Evolutionary conservation across 2,113 vertebrate species (phyloP), one percentile per base, ranked within the genome.

Genomic region (Phodopus roborovskii): DNA sequence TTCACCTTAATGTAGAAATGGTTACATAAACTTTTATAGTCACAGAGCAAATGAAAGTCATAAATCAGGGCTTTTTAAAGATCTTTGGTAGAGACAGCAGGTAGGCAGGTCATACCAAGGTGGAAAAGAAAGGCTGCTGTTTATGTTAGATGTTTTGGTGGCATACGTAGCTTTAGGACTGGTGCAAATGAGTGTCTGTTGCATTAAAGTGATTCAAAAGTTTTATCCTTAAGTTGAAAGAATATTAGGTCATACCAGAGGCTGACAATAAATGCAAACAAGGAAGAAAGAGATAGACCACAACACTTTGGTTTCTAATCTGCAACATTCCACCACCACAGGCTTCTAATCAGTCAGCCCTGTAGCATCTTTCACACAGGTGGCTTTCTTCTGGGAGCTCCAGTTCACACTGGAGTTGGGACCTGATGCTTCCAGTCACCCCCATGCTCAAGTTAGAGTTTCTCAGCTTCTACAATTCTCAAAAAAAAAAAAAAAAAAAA

Each of bases 11-110:
- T 50, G 45, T 87, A 68, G 84, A 87, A 86, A 86, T 70, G 28
- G 64, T 86, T 68, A 53, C 84, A 87, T 70, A 87, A 87, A 87
- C 84, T 53, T 70, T 87, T 87, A 87, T 53, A 87, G 84, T 70
- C 64, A 70, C 45, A 53, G 84, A 70, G 5, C 33, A 87, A 87
- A 87, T 50, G 64, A 70, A 87, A 87, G 33, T 70, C 84, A 53
- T 70, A 87, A 70, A 50, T 87, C 84, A 87, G 9, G 64, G 45
- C 19, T 12, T 68, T 70, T 50, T 70, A 1, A 70, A 70, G 66
- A 70, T 17, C 30, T 70, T 70, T 70, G 66, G 10, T 53, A 30
- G 64, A 64, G 33, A 53, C 45, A 53, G 84, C 13, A 53, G 42
- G 84, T 50, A 50, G 45, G 20, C 33, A 87, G 48, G 30, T 53